Base-by-base conservation (phyloP, 2,888 invertebrate genomes). In the Tetanocera ferruginea region DNA sequence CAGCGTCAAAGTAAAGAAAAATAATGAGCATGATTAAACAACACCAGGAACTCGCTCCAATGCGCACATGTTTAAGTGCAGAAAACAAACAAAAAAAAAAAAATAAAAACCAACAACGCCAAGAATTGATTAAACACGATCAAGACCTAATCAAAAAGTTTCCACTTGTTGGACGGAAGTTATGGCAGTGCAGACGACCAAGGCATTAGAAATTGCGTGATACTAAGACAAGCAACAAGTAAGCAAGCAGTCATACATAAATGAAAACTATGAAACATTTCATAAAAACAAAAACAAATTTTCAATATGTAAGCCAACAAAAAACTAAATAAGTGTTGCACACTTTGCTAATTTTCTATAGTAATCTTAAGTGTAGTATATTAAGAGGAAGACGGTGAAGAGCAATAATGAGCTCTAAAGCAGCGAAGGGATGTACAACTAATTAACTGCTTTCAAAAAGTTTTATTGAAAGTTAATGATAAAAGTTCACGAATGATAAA, bases 401-500 rank as follows among this genome's bases (percentile, higher is more conserved):
- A 17, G 23, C 49, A 25, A 43, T 43, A 43, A 43, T 43, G 43
- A 17, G 19, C 34, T 23, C 8, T 67, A 23, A n/a, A 23, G 14
- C 14, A 2, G 67, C 23, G 23, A 43, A 43, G 49, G 23, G 37
- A 25, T 37, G 37, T 49, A 43, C 8, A 11, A 43, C 34, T 75
- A 75, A 75, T 75, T 75, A 75, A 67, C 31, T 52, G 43, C 66
- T 52, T 17, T 67, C 31, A 31, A 25, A 34, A 75, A 67, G 52
- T 75, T 75, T 19, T 55, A 75, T 75, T 75, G 67, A 75, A 75
- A 67, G 52, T 75, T 75, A 67, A 75, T 66, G 75, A 55, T 52
- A 25, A 23, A 55, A 75, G 67, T 75, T 75, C 3, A 23, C 37
- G 55, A 25, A 34, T 23, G 55, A 67, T 19, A 55, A 55, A 75